Conservation (phyloP, 2,113 vertebrate genomes). For the Saccopteryx bilineata region DNA sequence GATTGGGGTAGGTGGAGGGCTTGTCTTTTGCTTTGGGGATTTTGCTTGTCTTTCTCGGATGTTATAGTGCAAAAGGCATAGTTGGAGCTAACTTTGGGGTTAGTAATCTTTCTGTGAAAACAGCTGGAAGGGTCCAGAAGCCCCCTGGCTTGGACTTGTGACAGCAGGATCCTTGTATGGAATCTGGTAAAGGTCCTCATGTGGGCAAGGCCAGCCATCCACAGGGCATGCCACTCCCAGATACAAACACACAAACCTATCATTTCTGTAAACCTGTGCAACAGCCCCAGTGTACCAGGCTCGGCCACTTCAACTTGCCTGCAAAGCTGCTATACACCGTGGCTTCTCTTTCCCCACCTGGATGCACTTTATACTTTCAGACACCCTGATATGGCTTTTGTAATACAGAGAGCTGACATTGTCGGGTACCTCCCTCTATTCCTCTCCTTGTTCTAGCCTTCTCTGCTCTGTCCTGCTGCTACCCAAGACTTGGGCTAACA, state of each 20-base stretch:
- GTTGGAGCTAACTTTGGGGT: not conserved
- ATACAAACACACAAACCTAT: not conserved
- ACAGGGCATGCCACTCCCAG: not conserved
- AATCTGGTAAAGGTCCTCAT: not conserved
- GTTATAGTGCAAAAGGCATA: not conserved
- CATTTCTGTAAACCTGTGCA: not conserved
- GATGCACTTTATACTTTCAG: not conserved
- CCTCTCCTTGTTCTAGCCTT: conserved; percentile 43
- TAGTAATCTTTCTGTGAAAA: conserved; percentile 10
- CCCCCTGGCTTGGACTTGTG: not conserved
- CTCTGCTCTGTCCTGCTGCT: conserved; percentile 63
- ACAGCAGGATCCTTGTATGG: not conserved
- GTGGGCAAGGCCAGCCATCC: not conserved
- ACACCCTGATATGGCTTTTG: not conserved
- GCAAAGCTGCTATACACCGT: not conserved
- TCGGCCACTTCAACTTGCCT: not conserved
- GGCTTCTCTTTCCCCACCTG: not conserved
- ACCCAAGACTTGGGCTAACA: conserved; percentile 35
- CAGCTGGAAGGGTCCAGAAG: not conserved
- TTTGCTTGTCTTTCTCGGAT: conserved; percentile 23
- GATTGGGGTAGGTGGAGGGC: not conserved
- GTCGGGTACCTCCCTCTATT: not conserved
- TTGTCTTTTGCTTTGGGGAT: not conserved
- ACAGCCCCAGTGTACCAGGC: rapidly evolving
- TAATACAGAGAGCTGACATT: not conserved